Evolutionary conservation across 2,888 invertebrate genomes (phyloP).

Genomic region (Pecten maximus): DNA sequence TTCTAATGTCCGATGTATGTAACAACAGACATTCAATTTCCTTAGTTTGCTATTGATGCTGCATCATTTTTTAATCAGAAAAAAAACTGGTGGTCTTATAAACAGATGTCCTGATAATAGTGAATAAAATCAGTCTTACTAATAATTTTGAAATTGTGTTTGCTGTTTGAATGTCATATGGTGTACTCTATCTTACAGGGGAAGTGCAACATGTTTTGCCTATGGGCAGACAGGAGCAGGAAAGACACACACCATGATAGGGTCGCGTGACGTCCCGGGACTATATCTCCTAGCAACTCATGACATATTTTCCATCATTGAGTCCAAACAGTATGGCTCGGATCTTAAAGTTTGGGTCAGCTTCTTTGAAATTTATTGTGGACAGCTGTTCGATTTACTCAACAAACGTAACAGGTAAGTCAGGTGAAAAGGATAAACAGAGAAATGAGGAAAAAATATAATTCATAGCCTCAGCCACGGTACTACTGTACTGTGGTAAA

Average conservation of each 20-base stretch:
- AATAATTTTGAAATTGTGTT: too few species aligned
- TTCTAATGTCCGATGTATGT: too few species aligned
- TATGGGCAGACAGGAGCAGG: slow-evolving; percentile 82
- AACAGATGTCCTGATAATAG: too few species aligned
- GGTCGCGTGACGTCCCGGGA: slow-evolving; percentile 75
- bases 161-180: too few species aligned
- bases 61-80: too few species aligned
- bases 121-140: too few species aligned
- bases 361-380: slow-evolving; percentile 82
- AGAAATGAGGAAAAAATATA: too few species aligned
- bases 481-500: too few species aligned
- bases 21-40: too few species aligned
- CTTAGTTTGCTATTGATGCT: too few species aligned
- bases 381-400: slow-evolving; percentile 81
- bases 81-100: too few species aligned
- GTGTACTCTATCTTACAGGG: slow-evolving; percentile 71
- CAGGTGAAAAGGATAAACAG: background rate
- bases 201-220: slow-evolving; percentile 81
- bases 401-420: slow-evolving; percentile 80
- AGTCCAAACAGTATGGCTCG: slow-evolving; percentile 70
- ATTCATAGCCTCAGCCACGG: too few species aligned
- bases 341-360: slow-evolving; percentile 80
- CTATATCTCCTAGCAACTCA: slow-evolving; percentile 79
- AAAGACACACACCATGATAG: slow-evolving; percentile 82
- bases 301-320: slow-evolving; percentile 77